A percentile compares a stretch with the other conserved stretches of the same genome.
These are phyloP conservation scores for Siniperca knerii DNA, from an alignment of 2,113 vertebrate species.

Conservation along the genomic window DNA sequence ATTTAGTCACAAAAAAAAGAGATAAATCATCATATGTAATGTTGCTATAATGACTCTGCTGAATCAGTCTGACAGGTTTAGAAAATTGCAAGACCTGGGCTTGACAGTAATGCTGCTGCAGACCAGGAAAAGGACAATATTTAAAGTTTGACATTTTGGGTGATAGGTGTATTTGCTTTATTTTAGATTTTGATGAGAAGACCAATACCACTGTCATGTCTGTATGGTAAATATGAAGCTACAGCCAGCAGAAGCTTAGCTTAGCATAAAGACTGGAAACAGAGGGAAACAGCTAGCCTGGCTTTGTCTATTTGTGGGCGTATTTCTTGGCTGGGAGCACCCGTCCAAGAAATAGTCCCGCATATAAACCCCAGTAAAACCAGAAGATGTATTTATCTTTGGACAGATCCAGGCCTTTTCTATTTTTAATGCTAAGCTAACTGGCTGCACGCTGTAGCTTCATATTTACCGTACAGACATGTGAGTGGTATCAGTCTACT, in stretches of 20 bases:
- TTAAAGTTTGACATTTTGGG: slow-evolving; percentile 11
- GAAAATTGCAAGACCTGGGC: slow-evolving; percentile 6
- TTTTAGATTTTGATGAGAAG: neutral
- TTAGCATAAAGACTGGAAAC: neutral
- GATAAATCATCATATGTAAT: slow-evolving; percentile 4
- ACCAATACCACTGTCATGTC: neutral
- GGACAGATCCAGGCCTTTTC: neutral
- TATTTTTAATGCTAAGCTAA: neutral
- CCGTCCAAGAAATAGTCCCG: too few relatives aligned
- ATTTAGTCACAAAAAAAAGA: neutral
- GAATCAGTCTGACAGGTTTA: neutral
- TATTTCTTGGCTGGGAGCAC: too few relatives aligned
- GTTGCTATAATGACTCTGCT: slow-evolving; percentile 8
- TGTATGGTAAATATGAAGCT: too few relatives aligned
- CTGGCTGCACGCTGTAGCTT: neutral
- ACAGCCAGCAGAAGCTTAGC: neutral
- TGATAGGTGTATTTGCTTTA: neutral
- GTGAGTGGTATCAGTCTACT: neutral
- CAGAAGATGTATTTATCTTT: too few relatives aligned
- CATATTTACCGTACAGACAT: neutral
- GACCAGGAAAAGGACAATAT: slow-evolving; percentile 13
- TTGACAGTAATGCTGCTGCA: neutral
- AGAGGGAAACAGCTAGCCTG: too few relatives aligned
- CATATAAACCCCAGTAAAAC: too few relatives aligned
- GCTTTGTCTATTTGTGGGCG: neutral